phyloP scores from a whole-genome alignment of 2,113 vertebrate species.

The Corvus hawaiiensis region DNA sequence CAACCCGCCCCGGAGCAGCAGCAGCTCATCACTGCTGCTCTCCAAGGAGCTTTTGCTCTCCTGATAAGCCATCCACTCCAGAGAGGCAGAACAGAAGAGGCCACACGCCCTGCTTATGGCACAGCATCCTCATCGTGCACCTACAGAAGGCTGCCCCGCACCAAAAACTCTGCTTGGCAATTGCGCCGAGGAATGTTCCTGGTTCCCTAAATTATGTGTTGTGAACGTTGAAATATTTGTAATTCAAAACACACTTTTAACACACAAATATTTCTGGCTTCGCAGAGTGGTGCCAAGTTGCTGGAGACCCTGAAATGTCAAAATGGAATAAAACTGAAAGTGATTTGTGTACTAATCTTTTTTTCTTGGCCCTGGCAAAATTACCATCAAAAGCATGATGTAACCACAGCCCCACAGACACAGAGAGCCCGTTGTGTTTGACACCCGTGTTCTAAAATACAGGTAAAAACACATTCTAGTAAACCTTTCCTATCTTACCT shows the following conservation, averaged over 20 bases:
- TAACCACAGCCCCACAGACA: background rate
- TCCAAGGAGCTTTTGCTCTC: background rate
- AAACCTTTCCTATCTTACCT: background rate
- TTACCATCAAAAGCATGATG: background rate
- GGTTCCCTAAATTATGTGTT: background rate
- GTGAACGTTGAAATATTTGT: background rate
- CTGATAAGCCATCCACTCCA: background rate
- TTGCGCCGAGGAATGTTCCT: background rate
- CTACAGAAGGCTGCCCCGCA: background rate
- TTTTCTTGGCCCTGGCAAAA: background rate
- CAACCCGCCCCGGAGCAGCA: background rate
- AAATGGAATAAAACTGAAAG: slow-evolving; percentile 14
- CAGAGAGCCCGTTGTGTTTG: background rate
- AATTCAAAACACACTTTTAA: background rate
- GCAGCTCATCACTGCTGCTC: background rate
- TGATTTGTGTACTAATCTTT: background rate
- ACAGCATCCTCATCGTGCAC: background rate
- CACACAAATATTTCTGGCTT: background rate
- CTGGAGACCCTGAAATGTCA: slow-evolving; percentile 31
- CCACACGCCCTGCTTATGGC: background rate
- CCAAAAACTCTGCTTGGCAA: background rate
- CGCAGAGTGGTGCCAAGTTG: background rate
- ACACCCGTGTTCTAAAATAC: fast-evolving
- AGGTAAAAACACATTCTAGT: background rate
- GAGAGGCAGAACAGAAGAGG: background rate